Conservation (phyloP, 2,113 vertebrate species). For the Myiagra hebetior region DNA sequence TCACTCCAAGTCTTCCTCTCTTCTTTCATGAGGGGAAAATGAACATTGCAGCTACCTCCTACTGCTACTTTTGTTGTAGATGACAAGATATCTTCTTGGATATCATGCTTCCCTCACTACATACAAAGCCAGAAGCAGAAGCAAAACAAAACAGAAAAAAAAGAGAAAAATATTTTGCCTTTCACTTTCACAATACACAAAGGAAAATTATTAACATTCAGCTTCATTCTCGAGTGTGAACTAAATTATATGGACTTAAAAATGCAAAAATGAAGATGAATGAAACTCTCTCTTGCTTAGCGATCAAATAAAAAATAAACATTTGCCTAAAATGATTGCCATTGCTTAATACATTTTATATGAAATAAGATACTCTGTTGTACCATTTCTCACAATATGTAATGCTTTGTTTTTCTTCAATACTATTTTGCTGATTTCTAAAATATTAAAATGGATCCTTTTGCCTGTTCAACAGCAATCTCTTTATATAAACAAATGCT, state of each 20-base stretch:
- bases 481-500: constrained; percentile 33
- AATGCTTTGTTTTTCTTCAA: constrained; percentile 26
- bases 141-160: not conserved
- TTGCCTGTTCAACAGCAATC: constrained; percentile 12
- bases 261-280: constrained; percentile 71
- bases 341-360: constrained; percentile 41
- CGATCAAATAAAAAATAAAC: constrained; percentile 55
- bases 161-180: not conserved
- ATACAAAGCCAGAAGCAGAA: not conserved
- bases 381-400: constrained; percentile 8
- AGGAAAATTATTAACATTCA: constrained; percentile 63
- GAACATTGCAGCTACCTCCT: not conserved
- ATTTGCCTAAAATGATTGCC: constrained; percentile 63
- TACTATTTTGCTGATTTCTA: constrained; percentile 32
- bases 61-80: not conserved
- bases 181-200: constrained; percentile 44
- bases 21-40: not conserved
- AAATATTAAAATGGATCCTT: constrained; percentile 49
- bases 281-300: constrained; percentile 58
- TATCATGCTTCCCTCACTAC: not conserved
- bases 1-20: not conserved
- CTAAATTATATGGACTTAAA: constrained; percentile 68
- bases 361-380: constrained; percentile 50
- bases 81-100: not conserved
- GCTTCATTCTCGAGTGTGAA: constrained; percentile 35